A percentile compares a stretch with the other conserved stretches of the same genome.
phyloP scores from a whole-genome alignment of 2,888 invertebrate species.

The Andrena dorsata region DNA sequence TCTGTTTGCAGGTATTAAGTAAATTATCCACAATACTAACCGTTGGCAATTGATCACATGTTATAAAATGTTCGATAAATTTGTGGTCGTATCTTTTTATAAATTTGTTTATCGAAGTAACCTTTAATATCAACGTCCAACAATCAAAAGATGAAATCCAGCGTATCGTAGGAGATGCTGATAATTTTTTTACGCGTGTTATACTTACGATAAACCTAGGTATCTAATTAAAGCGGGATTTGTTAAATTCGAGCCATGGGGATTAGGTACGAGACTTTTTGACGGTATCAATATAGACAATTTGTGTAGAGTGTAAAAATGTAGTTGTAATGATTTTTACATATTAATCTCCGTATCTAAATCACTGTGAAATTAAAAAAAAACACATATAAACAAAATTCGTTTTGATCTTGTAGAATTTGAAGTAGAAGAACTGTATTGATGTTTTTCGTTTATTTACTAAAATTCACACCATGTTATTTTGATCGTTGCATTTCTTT shows the following conservation, averaged over 20 bases:
- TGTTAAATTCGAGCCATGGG: not conserved
- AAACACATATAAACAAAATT: too few species aligned
- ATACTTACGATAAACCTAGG: not conserved
- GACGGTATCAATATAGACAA: too few species aligned
- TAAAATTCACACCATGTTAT: not conserved
- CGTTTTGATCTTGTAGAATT: too few species aligned
- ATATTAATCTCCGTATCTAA: too few species aligned
- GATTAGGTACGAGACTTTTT: conserved; percentile 11
- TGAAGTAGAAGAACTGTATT: too few species aligned
- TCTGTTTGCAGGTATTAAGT: conserved; percentile 1
- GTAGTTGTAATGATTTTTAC: too few species aligned
- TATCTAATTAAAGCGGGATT: not conserved
- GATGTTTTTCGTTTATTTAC: too few species aligned
- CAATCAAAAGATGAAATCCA: not conserved
- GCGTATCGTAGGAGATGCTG: not conserved
- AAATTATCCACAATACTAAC: not conserved
- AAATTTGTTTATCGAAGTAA: not conserved
- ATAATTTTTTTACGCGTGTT: not conserved
- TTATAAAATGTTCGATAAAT: not conserved
- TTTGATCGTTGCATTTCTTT: not conserved
- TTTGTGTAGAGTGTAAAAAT: too few species aligned
- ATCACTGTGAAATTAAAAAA: too few species aligned
- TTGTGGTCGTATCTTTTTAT: not conserved
- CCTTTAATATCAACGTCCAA: not conserved
- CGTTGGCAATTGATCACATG: not conserved